phyloP scores from a whole-genome alignment of 2,797 vertebrate species.

The Acipenser transmontanus region DNA sequence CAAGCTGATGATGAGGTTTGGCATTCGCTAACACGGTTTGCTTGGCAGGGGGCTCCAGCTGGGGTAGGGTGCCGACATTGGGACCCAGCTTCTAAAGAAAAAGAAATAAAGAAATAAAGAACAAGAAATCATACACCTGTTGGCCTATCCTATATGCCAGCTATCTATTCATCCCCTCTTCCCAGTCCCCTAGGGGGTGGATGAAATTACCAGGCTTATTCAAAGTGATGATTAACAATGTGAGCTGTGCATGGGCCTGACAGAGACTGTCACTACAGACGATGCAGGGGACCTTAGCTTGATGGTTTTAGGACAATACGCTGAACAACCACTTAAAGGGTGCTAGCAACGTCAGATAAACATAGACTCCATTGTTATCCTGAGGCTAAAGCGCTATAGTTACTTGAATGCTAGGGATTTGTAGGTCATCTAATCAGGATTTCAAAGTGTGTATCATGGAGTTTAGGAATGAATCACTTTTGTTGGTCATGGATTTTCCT shows the following conservation, averaged over 20 bases:
- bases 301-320: slow-evolving; percentile 18
- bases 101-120: slow-evolving; percentile 12
- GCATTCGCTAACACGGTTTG: too few relatives aligned
- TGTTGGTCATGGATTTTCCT: too few relatives aligned
- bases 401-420: not conserved
- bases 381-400: not conserved
- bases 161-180: slow-evolving; percentile 4
- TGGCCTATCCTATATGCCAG: not conserved
- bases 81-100: slow-evolving; percentile 15
- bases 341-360: not conserved
- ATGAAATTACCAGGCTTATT: slow-evolving; percentile 57
- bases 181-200: slow-evolving; percentile 35
- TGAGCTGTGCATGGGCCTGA: slow-evolving; percentile 30
- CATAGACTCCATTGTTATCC: not conserved
- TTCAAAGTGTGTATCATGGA: too few relatives aligned
- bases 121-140: slow-evolving; percentile 13
- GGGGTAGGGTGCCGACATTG: too few relatives aligned
- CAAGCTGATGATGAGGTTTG: too few relatives aligned
- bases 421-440: not conserved
- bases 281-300: slow-evolving; percentile 36
- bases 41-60: too few relatives aligned
- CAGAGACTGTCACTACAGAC: slow-evolving; percentile 35
- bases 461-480: too few relatives aligned
- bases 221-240: slow-evolving; percentile 41
- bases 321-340: not conserved